These are phyloP conservation scores for Solea solea DNA, from an alignment of 2,113 vertebrate species.

Conservation along the genomic window DNA sequence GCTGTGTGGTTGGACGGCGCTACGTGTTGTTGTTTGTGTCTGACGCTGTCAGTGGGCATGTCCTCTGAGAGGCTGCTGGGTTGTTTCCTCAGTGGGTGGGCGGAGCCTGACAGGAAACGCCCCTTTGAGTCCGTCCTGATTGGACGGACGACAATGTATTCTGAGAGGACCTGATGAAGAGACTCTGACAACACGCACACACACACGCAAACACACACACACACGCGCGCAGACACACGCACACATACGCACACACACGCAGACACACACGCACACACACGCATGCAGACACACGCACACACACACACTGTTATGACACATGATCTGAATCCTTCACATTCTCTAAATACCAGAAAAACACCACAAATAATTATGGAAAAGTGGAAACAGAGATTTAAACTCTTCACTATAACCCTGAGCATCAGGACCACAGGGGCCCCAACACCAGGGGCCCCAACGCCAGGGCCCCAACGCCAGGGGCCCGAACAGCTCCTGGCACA, in stretches of 20 bases:
- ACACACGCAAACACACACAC: neutral
- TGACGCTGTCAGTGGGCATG: neutral
- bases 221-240: no score
- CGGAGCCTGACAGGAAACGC: constrained; percentile 86
- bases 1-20: neutral
- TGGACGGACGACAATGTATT: constrained; percentile 86
- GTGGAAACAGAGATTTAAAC: no score
- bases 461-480: no score
- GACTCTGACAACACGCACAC: constrained; percentile 75
- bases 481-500: no score
- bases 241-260: neutral
- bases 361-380: constrained; percentile 46
- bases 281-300: no score
- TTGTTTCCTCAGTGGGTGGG: constrained; percentile 75
- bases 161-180: constrained; percentile 81
- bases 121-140: constrained; percentile 88
- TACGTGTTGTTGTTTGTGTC: neutral
- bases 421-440: no score
- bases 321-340: constrained; percentile 58
- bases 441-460: no score
- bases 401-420: no score
- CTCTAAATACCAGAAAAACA: constrained; percentile 36
- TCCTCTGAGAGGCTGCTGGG: constrained; percentile 13
- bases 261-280: neutral
- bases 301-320: constrained; percentile 38